A percentile compares a stretch with the other conserved stretches of the same genome.
Evolutionary conservation across 2,113 vertebrate genomes (phyloP).

Genomic region (Sarotherodon lohbergeri): DNA sequence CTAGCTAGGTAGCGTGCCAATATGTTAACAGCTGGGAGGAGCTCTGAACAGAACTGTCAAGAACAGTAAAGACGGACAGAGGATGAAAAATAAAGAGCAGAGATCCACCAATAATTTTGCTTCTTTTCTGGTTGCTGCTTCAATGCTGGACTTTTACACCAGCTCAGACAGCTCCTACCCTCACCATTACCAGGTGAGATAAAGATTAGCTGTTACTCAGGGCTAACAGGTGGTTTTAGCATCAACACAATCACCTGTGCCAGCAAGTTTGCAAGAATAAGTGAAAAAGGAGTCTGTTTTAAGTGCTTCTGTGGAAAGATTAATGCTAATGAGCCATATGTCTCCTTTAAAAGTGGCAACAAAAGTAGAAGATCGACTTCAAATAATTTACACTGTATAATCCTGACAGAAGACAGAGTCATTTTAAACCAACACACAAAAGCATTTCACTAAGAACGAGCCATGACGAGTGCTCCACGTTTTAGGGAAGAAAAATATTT

Average conservation of each 20-base stretch:
- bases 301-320: not conserved
- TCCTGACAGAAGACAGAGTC: not conserved
- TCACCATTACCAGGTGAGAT: not conserved
- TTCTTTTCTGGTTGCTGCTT: not conserved
- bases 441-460: not conserved
- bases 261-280: not conserved
- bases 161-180: not conserved
- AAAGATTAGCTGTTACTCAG: not conserved
- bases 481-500: not conserved
- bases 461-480: accelerated
- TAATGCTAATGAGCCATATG: not conserved
- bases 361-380: not conserved
- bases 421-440: not conserved
- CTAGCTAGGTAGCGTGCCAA: not conserved
- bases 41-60: not conserved
- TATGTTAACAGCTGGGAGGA: not conserved
- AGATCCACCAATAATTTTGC: not conserved
- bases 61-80: not conserved
- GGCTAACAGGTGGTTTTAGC: not conserved
- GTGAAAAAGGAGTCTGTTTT: not conserved
- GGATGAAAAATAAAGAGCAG: not conserved
- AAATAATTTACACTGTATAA: not conserved
- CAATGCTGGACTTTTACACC: not conserved
- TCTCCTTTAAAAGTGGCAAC: not conserved
- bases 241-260: not conserved